phyloP scores from a whole-genome alignment of 1,140 invertebrate genomes.

The Leptoteleia sp. region DNA sequence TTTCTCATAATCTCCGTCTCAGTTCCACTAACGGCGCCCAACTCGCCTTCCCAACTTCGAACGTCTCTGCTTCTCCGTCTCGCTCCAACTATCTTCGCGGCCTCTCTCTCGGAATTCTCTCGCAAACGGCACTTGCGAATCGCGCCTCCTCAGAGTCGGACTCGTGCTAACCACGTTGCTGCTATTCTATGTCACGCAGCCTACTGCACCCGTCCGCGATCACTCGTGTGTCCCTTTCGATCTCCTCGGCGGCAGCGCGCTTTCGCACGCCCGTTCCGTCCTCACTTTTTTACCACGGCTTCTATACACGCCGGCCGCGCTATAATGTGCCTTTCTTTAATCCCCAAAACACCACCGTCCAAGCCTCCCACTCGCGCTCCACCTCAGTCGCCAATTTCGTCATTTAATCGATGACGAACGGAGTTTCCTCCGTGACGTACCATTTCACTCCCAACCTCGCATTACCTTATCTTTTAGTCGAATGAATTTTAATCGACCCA shows the following conservation, averaged over 20 bases:
- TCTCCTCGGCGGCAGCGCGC: conserved; percentile 14
- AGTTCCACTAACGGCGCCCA: conserved; percentile 31
- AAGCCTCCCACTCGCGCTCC: too few species aligned
- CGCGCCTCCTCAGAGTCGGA: conserved; percentile 49
- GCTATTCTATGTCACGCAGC: conserved; percentile 41
- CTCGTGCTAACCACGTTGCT: conserved; percentile 63
- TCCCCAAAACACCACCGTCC: too few species aligned
- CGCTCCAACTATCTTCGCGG: conserved; percentile 43
- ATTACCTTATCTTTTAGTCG: too few species aligned
- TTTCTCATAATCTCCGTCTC: conserved; percentile 33
- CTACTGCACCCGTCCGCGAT: conserved; percentile 54
- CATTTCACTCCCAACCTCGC: too few species aligned
- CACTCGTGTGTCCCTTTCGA: conserved; percentile 38
- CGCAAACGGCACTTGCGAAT: conserved; percentile 60
- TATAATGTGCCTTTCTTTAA: too few species aligned
- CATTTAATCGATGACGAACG: too few species aligned
- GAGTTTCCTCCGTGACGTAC: too few species aligned
- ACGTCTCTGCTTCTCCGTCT: conserved; percentile 44
- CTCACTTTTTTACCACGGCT: too few species aligned
- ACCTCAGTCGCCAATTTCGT: too few species aligned
- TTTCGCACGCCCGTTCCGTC: too few species aligned
- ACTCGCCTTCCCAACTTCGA: conserved; percentile 36
- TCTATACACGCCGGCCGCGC: too few species aligned
- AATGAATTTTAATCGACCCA: too few species aligned
- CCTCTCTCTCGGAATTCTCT: conserved; percentile 51